These are phyloP conservation scores for Typhlomys cinereus DNA, from an alignment of 2,113 vertebrate species.

Conservation along the genomic window DNA sequence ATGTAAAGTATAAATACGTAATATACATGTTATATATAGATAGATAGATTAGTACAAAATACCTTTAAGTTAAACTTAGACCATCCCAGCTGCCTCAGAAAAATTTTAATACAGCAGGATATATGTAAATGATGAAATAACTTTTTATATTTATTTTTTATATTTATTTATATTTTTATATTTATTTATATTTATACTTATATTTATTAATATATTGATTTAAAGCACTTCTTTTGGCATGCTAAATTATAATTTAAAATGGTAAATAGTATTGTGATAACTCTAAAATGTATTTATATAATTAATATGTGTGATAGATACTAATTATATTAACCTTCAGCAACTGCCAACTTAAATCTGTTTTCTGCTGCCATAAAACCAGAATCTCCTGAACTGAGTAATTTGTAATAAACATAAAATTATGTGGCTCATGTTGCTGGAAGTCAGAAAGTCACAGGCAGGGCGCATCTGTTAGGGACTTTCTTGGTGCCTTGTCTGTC, in stretches of 20 bases:
- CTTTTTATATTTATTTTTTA: constrained; percentile 21
- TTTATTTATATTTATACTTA: neutral
- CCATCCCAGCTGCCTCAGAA: neutral
- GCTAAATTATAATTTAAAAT: constrained; percentile 43
- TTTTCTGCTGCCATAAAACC: neutral
- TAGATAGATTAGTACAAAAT: constrained; percentile 15
- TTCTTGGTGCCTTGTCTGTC: neutral
- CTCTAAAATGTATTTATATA: constrained; percentile 18
- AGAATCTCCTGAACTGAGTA: neutral
- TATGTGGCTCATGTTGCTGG: neutral
- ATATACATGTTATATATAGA: neutral
- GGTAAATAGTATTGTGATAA: constrained; percentile 19
- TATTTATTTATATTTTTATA: neutral
- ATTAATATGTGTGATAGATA: constrained; percentile 51
- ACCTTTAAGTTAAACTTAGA: constrained; percentile 7
- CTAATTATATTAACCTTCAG: constrained; percentile 39
- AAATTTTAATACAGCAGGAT: neutral
- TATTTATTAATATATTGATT: neutral
- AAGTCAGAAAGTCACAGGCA: neutral
- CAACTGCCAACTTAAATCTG: neutral
- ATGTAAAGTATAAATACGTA: neutral
- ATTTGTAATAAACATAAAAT: neutral
- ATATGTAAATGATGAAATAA: constrained; percentile 40
- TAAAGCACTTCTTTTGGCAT: constrained; percentile 21
- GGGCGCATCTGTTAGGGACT: neutral